These are phyloP conservation scores for Diglossa brunneiventris DNA, from an alignment of 2,113 vertebrate species.

Conservation along the genomic window DNA sequence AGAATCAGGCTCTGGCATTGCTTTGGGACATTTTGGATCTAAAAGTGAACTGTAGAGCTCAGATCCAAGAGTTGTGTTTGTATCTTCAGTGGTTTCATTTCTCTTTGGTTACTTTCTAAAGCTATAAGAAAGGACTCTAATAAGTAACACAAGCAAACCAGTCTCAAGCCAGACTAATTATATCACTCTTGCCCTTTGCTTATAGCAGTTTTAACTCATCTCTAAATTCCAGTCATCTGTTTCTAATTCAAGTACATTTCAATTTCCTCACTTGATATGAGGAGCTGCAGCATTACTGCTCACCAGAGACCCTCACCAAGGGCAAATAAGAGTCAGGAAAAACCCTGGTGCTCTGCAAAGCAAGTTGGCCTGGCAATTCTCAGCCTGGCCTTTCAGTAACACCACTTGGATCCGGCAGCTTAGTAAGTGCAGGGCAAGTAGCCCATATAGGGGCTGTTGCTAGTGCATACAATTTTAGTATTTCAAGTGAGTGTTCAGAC, in stretches of 20 bases:
- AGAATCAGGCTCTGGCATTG: not conserved
- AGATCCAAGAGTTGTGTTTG: not conserved
- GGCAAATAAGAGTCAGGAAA: slow-evolving; percentile 17
- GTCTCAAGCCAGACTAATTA: slow-evolving; percentile 17
- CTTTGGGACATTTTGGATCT: not conserved
- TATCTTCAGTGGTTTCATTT: not conserved
- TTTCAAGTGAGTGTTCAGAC: not conserved
- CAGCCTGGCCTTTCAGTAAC: not conserved
- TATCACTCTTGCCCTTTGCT: slow-evolving; percentile 37
- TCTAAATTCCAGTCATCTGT: slow-evolving; percentile 57
- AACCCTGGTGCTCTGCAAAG: not conserved
- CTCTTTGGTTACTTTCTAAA: not conserved
- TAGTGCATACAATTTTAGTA: not conserved
- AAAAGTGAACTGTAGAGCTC: not conserved
- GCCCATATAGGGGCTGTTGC: not conserved
- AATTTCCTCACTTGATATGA: slow-evolving; percentile 47
- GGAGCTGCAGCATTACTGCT: slow-evolving; percentile 15
- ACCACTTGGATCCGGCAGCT: not conserved
- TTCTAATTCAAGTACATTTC: slow-evolving; percentile 54
- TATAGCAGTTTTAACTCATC: slow-evolving; percentile 51
- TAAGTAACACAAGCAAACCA: not conserved
- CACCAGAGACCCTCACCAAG: not conserved
- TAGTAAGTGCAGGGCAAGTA: not conserved
- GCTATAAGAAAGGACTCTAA: not conserved
- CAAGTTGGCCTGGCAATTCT: not conserved